A percentile compares a stretch with the other conserved stretches of the same genome.
phyloP scores from a whole-genome alignment of 1,140 invertebrate genomes.

The Hormaphis cornu region DNA sequence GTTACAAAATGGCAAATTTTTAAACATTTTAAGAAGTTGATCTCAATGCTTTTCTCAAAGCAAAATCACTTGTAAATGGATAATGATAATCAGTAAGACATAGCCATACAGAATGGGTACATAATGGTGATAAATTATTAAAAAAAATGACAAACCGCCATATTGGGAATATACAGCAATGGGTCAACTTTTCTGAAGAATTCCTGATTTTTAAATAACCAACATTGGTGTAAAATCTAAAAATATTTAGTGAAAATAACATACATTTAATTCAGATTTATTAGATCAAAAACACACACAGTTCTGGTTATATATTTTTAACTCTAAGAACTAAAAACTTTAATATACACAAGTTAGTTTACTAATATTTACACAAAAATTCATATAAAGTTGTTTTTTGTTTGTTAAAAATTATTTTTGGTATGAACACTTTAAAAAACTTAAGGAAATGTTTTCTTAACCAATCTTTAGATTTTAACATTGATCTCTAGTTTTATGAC shows the following conservation, averaged over 20 bases:
- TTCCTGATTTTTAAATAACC: slow-evolving; percentile 10
- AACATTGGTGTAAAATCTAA: slow-evolving; percentile 16
- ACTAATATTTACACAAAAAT: slow-evolving; percentile 27
- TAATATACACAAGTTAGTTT: slow-evolving; percentile 28
- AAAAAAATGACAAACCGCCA: neutral
- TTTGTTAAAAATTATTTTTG: slow-evolving; percentile 26
- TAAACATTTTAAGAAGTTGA: neutral
- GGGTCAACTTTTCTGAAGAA: slow-evolving; percentile 4
- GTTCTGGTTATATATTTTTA: slow-evolving; percentile 21
- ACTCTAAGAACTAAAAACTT: slow-evolving; percentile 27
- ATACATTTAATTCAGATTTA: slow-evolving; percentile 14
- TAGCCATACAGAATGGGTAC: neutral
- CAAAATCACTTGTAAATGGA: neutral
- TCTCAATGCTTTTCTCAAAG: neutral
- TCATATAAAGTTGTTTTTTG: slow-evolving; percentile 20
- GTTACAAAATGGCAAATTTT: slow-evolving; percentile 10
- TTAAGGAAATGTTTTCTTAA: slow-evolving; percentile 19
- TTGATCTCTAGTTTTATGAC: slow-evolving; percentile 22
- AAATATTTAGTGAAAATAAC: slow-evolving; percentile 8
- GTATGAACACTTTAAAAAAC: slow-evolving; percentile 30
- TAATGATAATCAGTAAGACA: neutral
- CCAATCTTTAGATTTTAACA: slow-evolving; percentile 10
- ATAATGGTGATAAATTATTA: too few relatives aligned
- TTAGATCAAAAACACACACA: slow-evolving; percentile 24
- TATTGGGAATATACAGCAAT: neutral